phyloP scores from a whole-genome alignment of 2,113 vertebrate genomes.

The Pedionomus torquatus region DNA sequence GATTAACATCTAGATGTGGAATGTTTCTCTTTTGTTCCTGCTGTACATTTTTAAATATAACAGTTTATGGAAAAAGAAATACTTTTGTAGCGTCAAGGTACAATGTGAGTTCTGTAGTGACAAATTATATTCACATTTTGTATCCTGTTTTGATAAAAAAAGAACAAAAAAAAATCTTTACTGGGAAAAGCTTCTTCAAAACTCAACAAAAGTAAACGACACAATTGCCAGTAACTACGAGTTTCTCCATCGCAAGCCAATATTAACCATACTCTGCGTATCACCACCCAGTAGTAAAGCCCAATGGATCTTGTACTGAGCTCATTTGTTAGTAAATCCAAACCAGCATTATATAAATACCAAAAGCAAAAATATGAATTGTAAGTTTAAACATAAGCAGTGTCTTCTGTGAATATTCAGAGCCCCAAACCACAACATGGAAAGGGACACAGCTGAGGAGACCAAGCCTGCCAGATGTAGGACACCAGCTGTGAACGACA shows the following conservation, averaged over 20 bases:
- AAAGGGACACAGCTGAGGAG: not conserved
- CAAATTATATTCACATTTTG: conserved; percentile 6
- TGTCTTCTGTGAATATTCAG: not conserved
- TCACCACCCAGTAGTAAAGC: not conserved
- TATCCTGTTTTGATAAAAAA: conserved; percentile 16
- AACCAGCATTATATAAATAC: not conserved
- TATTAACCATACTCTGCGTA: not conserved
- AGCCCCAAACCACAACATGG: not conserved
- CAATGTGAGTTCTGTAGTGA: not conserved
- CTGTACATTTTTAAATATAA: not conserved
- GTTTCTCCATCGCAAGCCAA: not conserved
- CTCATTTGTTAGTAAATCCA: not conserved
- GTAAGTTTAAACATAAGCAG: not conserved
- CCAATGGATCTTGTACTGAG: not conserved
- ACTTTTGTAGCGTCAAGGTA: not conserved
- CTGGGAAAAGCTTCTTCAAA: conserved; percentile 27
- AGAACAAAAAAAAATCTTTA: not conserved
- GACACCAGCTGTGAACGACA: not conserved
- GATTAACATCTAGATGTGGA: conserved; percentile 6
- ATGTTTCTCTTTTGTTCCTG: conserved; percentile 16
- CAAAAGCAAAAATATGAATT: not conserved
- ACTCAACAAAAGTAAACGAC: not conserved
- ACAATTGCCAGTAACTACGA: not conserved
- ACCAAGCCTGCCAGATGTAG: not conserved
- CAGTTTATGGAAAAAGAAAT: conserved; percentile 44